Base-by-base conservation (phyloP, 2,113 vertebrate genomes). In the Semicossyphus pulcher region DNA sequence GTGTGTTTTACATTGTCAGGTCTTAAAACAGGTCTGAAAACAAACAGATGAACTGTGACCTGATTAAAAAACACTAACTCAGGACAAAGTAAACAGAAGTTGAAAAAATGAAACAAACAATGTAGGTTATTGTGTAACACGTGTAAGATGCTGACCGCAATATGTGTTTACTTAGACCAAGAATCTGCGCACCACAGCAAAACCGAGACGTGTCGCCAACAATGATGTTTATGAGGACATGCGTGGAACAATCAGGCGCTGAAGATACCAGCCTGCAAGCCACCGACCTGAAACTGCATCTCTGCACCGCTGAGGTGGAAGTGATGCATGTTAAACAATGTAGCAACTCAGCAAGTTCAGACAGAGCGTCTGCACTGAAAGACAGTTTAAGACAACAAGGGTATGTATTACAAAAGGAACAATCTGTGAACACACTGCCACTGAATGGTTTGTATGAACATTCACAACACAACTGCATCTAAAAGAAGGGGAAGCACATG, bases 201-300 rank as follows among this genome's bases (percentile, higher is more conserved):
- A 59, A 71, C 53, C 36, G 9, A 37, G 23, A 1, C 57, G 1
- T 0, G 0, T 10, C 25, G 0, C 37, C 25, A 52, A 4, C 56
- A 89, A 68, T 7, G 91, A 92, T n/a, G 88, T 92, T 25, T 92
- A 92, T 2, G 91, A 92, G 36, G 90, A 91, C 10, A 92, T 92
- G 91, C 84, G 87, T 0, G 81, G 54, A 25, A 89, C 86, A 0
- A 10, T 78, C 36, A 67, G 85, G 29, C 57, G 47, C 31, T 91
- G n/a, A 88, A 31, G 69, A 54, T 15, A 56, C 26, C n/a, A 9
- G 2, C 2, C 15, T 42, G 65, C 45, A 65, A 18, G 44, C 36
- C 3, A 25, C 37, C 16, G 23, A 48, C 18, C 7, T 7, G 28
- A 67, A 70, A 51, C 49, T 29, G 36, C 11, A 15, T 41, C 23